A percentile compares a stretch with the other conserved stretches of the same genome.
These are phyloP conservation scores for Leptopilina myrica DNA, from an alignment of 2,888 invertebrate species.

Conservation along the genomic window DNA sequence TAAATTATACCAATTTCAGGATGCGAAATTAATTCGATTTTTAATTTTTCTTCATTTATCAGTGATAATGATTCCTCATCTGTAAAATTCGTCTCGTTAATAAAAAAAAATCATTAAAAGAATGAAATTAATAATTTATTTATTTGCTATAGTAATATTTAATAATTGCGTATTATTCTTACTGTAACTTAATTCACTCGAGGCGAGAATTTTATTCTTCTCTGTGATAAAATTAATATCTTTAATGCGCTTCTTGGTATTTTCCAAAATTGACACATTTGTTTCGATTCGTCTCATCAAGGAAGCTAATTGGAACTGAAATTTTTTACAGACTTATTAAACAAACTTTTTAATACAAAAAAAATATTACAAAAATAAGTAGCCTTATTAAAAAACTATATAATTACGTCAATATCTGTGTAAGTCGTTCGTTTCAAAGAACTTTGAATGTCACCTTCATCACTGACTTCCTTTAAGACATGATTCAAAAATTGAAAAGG, in stretches of 20 bases:
- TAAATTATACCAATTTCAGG: conserved; percentile 26
- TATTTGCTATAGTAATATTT: too few species aligned
- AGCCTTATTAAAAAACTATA: background rate
- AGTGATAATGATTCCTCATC: conserved; percentile 14
- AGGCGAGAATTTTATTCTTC: conserved; percentile 26
- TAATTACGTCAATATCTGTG: conserved; percentile 40
- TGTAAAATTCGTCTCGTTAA: background rate
- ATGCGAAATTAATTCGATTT: conserved; percentile 7
- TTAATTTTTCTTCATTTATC: background rate
- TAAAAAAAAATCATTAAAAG: too few species aligned
- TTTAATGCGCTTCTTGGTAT: conserved; percentile 37
- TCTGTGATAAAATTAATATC: conserved; percentile 40
- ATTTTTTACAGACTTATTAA: background rate
- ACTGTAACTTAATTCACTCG: conserved; percentile 15
- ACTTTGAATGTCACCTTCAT: background rate
- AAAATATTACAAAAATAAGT: too few species aligned
- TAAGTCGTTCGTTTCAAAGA: background rate
- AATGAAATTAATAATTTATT: too few species aligned
- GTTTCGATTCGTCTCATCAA: conserved; percentile 41
- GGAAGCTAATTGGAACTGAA: conserved; percentile 31
- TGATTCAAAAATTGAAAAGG: conserved; percentile 43
- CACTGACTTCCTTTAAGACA: conserved; percentile 17
- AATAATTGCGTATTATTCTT: background rate
- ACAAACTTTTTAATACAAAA: too few species aligned
- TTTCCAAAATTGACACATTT: conserved; percentile 39